Conservation (phyloP, 2,113 vertebrate species). For the Aptenodytes forsteri region DNA sequence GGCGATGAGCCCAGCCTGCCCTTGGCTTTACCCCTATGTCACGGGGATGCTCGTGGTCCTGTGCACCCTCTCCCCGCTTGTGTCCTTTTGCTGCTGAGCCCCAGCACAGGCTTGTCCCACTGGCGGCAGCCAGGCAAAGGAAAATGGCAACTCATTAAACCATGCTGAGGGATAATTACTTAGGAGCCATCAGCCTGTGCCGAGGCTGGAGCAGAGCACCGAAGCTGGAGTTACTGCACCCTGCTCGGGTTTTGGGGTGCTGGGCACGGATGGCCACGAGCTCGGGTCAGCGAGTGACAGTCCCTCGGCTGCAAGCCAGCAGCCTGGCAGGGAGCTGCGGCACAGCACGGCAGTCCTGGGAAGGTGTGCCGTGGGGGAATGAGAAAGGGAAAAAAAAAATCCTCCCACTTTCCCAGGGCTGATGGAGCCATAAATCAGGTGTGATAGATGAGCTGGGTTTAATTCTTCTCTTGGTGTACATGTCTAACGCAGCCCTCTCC, state of each 20-base stretch:
- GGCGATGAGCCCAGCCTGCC: accelerated
- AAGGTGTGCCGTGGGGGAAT: background rate
- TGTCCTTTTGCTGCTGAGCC: background rate
- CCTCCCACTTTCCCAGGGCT: background rate
- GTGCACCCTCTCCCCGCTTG: background rate
- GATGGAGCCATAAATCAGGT: background rate
- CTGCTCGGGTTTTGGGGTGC: background rate
- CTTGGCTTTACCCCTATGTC: background rate
- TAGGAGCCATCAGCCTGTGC: background rate
- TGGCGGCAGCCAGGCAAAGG: background rate
- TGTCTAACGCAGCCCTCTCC: background rate
- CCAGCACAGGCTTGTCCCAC: background rate
- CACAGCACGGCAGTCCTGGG: background rate
- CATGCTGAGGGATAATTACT: background rate
- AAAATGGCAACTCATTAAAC: background rate
- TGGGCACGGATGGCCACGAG: background rate
- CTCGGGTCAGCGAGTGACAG: background rate
- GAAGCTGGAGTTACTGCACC: background rate
- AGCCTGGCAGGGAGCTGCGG: background rate
- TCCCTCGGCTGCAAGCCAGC: background rate
- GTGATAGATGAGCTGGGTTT: background rate
- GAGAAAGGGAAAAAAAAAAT: background rate
- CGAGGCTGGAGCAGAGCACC: background rate
- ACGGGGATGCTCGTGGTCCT: background rate
- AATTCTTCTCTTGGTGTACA: background rate